phyloP scores from a whole-genome alignment of 2,797 vertebrate genomes.

The Echiichthys vipera region DNA sequence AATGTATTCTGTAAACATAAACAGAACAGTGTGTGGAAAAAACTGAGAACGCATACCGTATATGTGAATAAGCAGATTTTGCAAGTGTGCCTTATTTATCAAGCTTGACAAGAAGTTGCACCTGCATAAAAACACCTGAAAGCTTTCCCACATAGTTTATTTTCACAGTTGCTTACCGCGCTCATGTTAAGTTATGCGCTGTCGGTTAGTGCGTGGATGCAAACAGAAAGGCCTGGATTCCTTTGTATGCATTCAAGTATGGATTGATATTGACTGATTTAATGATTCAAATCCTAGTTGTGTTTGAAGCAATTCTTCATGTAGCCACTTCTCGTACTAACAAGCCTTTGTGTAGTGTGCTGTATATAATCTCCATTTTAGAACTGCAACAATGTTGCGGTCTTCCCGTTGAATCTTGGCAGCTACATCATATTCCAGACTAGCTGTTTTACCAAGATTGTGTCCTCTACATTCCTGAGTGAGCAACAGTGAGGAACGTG shows the following conservation, averaged over 20 bases:
- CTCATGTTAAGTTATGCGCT: neutral
- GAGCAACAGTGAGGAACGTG: constrained; percentile 8
- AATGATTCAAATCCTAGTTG: constrained; percentile 14
- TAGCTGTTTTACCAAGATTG: constrained; percentile 19
- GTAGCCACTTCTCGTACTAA: neutral
- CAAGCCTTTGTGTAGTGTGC: neutral
- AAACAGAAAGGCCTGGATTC: constrained; percentile 3
- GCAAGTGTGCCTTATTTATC: constrained; percentile 19
- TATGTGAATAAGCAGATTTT: constrained; percentile 38
- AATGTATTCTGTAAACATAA: constrained; percentile 1
- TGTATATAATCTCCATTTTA: neutral
- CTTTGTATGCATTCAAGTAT: constrained; percentile 9
- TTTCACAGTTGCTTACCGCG: neutral
- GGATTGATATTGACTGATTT: constrained; percentile 16
- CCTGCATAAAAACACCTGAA: constrained; percentile 34
- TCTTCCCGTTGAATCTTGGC: constrained; percentile 2
- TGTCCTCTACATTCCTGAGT: constrained; percentile 26
- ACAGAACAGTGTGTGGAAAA: constrained; percentile 15
- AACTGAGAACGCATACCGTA: neutral
- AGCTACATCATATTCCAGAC: neutral
- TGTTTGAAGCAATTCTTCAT: neutral
- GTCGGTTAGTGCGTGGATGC: neutral
- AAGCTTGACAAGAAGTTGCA: constrained; percentile 12
- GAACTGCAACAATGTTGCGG: neutral
- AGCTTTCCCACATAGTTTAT: constrained; percentile 3